Evolutionary conservation across 2,113 vertebrate species (phyloP), one percentile per base, ranked within the genome.

Genomic region (Peromyscus californicus): DNA sequence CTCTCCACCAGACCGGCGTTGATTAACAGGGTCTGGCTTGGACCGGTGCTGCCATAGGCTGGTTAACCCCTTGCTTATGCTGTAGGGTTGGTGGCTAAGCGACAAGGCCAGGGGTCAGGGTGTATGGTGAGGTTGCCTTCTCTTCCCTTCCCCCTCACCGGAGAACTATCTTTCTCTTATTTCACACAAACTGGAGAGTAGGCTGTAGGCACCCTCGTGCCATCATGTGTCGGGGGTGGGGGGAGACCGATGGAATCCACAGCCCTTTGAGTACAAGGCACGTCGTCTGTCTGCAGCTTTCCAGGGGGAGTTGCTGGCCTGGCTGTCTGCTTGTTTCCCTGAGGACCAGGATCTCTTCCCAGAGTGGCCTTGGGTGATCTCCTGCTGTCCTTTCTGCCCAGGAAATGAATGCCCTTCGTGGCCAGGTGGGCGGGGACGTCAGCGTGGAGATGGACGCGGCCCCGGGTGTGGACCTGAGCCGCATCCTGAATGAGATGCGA

Each of bases 381-480:
- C 16, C 1, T 97, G 97, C 76, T 98, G 97, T 9, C 97, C 48
- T 89, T 24, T 84, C 72, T 89, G 80, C 31, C n/a, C 98, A 99
- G 98, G 80, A 98, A 51, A 97, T 97, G 97, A 94, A 89, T 0
- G 91, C 90, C 42, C 97, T 97, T 36, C 84, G 97, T 9, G 97
- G 98, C 39, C 99, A 99, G 98, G 98, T 99, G 86, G 98, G 97
- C 0, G 98, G 98, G 7, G 97, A 98, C 3, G 98, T 99, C 78
- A 97, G 11, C 0, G 99, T 99, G 95, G 98, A 99, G 93, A 98
- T 99, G 42, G 98, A 99, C 0, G 98, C 98, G 0, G 95, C 94
- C 11, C 98, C 98, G 0, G 96, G 98, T 0, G 98, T 98, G 75
- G 99, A 99, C 97, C 97, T 99, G 98, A 98, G 96, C 1, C 98